Evolutionary conservation across 1,140 invertebrate genomes (phyloP).

Genomic region (Rhagoletis pomonella): DNA sequence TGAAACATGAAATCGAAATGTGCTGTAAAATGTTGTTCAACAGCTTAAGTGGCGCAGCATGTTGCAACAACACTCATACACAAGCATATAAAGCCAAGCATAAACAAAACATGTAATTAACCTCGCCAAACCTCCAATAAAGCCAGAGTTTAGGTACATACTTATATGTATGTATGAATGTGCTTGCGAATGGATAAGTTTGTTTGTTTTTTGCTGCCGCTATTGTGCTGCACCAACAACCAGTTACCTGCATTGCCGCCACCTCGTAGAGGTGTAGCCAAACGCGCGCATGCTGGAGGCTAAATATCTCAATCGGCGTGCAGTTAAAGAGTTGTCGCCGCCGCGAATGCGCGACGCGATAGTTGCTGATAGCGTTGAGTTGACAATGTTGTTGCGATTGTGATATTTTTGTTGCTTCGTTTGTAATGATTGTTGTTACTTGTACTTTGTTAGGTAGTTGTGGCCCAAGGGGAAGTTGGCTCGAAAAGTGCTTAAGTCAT

Average conservation of each 20-base stretch:
- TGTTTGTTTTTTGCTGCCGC: not conserved
- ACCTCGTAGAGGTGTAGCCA: not conserved
- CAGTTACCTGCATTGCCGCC: constrained; percentile 11
- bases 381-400: constrained; percentile 24
- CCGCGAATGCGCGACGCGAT: not conserved
- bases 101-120: constrained; percentile 43
- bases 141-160: not conserved
- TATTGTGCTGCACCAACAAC: not conserved
- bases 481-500: not conserved
- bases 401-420: not conserved
- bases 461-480: not conserved
- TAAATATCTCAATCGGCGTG: constrained; percentile 41
- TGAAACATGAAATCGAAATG: constrained; percentile 23
- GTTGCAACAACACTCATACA: not conserved
- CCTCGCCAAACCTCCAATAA: constrained; percentile 33
- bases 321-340: constrained; percentile 40
- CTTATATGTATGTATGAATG: not conserved
- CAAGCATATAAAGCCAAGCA: not conserved
- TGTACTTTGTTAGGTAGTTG: not conserved
- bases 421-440: not conserved
- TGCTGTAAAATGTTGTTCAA: constrained; percentile 37
- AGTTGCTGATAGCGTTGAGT: constrained; percentile 12
- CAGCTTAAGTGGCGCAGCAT: constrained; percentile 15
- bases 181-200: not conserved
- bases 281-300: not conserved